Percentiles rank a stretch among this genome's conserved stretches.
These are phyloP conservation scores for Myodes glareolus DNA, from an alignment of 2,113 vertebrate genomes.

Conservation along the genomic window DNA sequence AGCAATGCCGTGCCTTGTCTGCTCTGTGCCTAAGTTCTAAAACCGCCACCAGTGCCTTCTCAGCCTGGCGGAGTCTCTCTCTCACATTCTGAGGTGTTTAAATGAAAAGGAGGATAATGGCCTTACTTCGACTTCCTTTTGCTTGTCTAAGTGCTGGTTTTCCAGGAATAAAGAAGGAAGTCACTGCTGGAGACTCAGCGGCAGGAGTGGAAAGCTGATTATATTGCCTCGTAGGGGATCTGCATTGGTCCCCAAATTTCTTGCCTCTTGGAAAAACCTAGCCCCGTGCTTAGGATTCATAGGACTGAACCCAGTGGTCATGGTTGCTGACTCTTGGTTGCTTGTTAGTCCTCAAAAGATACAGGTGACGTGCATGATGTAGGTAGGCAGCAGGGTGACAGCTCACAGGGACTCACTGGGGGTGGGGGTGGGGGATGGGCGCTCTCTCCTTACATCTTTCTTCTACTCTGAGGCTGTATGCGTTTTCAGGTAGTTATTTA, in stretches of 20 bases:
- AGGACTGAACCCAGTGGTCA: too few relatives aligned
- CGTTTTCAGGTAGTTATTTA: slow-evolving; percentile 27
- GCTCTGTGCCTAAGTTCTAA: background rate
- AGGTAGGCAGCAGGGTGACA: fast-evolving
- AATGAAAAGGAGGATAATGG: background rate
- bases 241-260: background rate
- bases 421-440: background rate
- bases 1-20: background rate
- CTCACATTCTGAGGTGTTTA: background rate
- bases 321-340: background rate
- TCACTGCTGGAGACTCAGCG: background rate
- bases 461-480: background rate
- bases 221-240: background rate
- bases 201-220: background rate
- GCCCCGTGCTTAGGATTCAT: background rate
- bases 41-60: background rate
- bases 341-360: background rate
- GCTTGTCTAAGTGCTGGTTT: background rate
- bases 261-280: background rate
- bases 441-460: background rate
- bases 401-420: background rate
- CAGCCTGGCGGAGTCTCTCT: background rate
- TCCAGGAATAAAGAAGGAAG: background rate
- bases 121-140: background rate
- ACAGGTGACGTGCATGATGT: background rate